Evolutionary conservation across 2,888 invertebrate genomes (phyloP), one percentile per base, ranked within the genome.

Genomic region (Zeuzera pyrina): DNA sequence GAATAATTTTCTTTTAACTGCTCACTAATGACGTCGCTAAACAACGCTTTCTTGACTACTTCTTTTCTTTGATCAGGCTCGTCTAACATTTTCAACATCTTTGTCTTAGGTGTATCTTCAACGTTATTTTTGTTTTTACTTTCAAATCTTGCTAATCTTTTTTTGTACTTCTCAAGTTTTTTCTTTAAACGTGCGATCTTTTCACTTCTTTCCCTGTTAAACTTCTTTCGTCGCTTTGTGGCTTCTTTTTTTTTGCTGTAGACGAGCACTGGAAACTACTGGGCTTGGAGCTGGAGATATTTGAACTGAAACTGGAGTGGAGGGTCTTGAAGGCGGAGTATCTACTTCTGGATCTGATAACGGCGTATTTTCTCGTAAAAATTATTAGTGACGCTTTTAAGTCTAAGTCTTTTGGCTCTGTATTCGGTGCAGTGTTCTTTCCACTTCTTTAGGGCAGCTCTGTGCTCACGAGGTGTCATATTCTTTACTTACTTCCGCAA

Each of bases 31-130:
- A 43, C 41, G 33, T 43, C 41, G 6, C 35, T 39, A 19, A 42
- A 42, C 8, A 41, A 32, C 22, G 41, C 41, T 24, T 31, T 35
- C 34, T 42, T 42, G 13, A 39, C 37, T 16, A 42, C 34, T n/a
- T 42, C 38, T 40, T 12, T 43, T 35, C 41, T 39, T 36, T 39
- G 39, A 38, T 6, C 30, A 36, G 39, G 39, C 8, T 34, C 11
- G 24, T 43, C 38, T 38, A 39, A 41, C 37, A 43, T 43, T 43
- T n/a, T 29, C 11, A 25, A 31, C n/a, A 41, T 41, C 40, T 43
- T 42, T 6, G 45, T 43, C 34, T 43, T 40, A 41, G 39, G 41
- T 44, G 47, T 40, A n/a, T n/a, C n/a, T n/a, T n/a, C n/a, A 10
- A 33, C 36, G 14, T 10, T 36, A 36, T 39, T 37, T 37, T 35